Percentiles rank a stretch among this genome's conserved stretches.
phyloP scores from a whole-genome alignment of 37 sponge, comb jelly and placozoan species.

The Agelas oroides region DNA sequence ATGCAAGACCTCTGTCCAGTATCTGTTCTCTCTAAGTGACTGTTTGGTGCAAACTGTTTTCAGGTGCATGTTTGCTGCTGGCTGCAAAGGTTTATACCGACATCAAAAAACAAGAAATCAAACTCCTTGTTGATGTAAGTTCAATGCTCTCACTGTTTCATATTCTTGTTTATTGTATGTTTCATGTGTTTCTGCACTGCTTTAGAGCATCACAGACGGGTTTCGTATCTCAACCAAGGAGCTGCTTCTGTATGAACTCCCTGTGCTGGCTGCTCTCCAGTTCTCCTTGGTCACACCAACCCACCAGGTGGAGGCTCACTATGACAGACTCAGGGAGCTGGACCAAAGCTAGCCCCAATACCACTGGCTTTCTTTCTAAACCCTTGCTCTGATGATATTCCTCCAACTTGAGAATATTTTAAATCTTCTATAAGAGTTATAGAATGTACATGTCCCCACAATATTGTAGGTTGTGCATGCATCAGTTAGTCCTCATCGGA shows the following conservation, averaged over 20 bases:
- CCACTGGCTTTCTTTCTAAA: no score
- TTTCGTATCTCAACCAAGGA: conserved; percentile 68
- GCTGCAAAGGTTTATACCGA: conserved; percentile 82
- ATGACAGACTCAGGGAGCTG: conserved; percentile 40
- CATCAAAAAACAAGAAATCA: conserved; percentile 59
- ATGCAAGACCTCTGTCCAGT: no score
- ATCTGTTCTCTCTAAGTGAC: not conserved
- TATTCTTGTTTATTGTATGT: not conserved
- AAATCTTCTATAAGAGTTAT: no score
- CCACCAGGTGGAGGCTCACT: conserved; percentile 56
- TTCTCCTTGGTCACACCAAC: conserved; percentile 82
- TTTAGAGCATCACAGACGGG: conserved; percentile 63
- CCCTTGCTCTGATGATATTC: no score
- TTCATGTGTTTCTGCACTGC: not conserved
- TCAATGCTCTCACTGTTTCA: no score
- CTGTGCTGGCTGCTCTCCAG: conserved; percentile 71
- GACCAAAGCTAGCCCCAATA: no score
- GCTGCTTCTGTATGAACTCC: conserved; percentile 72
- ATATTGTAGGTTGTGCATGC: no score
- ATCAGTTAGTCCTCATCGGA: conserved; percentile 87
- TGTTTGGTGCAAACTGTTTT: not conserved
- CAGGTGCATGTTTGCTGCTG: conserved; percentile 76
- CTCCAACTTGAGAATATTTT: no score
- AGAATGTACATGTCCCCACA: no score
- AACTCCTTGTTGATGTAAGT: conserved; percentile 65